Evolutionary conservation across 2,888 invertebrate species (phyloP).

Genomic region (Scaptomyza cyrtandrae): DNA sequence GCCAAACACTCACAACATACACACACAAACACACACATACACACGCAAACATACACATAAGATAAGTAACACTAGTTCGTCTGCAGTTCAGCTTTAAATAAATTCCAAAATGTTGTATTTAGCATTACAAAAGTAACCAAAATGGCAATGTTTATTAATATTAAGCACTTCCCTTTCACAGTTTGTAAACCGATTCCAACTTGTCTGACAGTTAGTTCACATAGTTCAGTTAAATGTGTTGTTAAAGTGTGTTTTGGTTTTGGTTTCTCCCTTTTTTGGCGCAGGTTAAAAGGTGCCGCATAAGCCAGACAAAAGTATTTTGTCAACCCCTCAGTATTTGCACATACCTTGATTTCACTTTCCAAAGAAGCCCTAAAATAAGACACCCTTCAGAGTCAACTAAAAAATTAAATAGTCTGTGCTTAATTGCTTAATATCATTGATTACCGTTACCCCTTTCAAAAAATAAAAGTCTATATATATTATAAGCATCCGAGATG

Average conservation of each 20-base stretch:
- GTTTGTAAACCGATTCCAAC: conserved; percentile 46
- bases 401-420: background rate
- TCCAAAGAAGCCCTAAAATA: conserved; percentile 54
- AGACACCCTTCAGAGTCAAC: conserved; percentile 6
- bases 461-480: background rate
- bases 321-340: conserved; percentile 37
- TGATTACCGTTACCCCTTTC: background rate
- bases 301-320: conserved; percentile 56
- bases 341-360: conserved; percentile 33
- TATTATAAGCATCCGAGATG: too few species aligned
- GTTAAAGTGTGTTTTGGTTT: conserved; percentile 66
- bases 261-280: conserved; percentile 38
- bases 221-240: conserved; percentile 79
- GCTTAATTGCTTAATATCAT: conserved; percentile 9
- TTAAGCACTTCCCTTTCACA: background rate
- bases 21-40: conserved; percentile 2
- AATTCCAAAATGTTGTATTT: conserved; percentile 29
- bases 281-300: conserved; percentile 63
- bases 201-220: conserved; percentile 43
- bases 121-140: conserved; percentile 26
- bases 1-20: conserved; percentile 21
- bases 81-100: conserved; percentile 53
- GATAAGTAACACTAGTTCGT: conserved; percentile 31
- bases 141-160: conserved; percentile 7
- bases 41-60: conserved; percentile 3